Percentiles rank a stretch among this genome's conserved stretches.
Evolutionary conservation across 2,797 vertebrate species (phyloP).

Genomic region (Antrozous pallidus): DNA sequence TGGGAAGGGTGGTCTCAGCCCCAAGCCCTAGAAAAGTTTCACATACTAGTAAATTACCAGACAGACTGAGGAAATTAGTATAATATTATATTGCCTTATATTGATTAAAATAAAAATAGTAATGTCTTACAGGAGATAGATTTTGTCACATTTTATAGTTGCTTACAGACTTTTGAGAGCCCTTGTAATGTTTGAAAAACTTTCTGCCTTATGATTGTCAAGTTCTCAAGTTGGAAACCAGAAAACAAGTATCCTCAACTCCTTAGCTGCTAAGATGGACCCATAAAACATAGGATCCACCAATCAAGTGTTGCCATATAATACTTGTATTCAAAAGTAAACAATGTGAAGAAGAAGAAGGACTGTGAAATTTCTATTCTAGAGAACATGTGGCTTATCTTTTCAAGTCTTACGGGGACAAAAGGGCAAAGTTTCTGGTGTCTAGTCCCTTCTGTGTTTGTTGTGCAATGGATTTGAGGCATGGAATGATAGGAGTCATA

Average conservation of each 20-base stretch:
- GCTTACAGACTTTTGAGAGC: not conserved
- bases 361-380: not conserved
- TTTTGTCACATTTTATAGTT: not conserved
- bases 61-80: not conserved
- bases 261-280: not conserved
- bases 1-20: not conserved
- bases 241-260: not conserved
- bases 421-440: not conserved
- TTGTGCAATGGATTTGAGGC: not conserved
- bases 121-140: not conserved
- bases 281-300: not conserved
- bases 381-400: not conserved
- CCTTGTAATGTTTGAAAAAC: not conserved
- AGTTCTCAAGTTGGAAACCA: conserved; percentile 1
- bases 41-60: not conserved
- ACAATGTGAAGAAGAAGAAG: not conserved
- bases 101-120: conserved; percentile 2
- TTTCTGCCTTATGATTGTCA: not conserved
- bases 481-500: not conserved
- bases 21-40: not conserved
- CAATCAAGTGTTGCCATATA: not conserved
- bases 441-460: not conserved
- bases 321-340: conserved; percentile 15
- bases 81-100: not conserved
- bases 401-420: not conserved